Base-by-base conservation (phyloP, 1,140 invertebrate species). In the Cepaea nemoralis region DNA sequence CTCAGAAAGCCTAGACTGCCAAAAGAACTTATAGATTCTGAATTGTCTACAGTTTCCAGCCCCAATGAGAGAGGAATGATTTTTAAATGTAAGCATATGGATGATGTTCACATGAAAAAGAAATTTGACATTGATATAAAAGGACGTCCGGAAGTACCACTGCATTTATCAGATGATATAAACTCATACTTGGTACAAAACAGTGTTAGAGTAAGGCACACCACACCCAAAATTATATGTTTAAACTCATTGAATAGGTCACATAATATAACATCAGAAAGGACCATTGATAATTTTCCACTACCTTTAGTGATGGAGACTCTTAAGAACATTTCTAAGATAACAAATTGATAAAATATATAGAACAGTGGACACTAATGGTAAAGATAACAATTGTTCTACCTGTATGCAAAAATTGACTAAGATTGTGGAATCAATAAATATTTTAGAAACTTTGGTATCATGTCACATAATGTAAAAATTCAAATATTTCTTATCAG, bases 1-100 rank as follows among this genome's bases (percentile, higher is more conserved):
- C 59, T 87, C 2, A 74, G 85, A 37, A 85, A 86, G 69, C 85
- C 86, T 31, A 81, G 85, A 77, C 82, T 88, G 55, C 87, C 88
- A 5, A 73, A 83, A 35, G 88, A 89, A 27, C 84, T 87, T 0
- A 82, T 86, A 33, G 71, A 87, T 24, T 82, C 84, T 71, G 84
- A 77, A 8, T 48, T 89, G 19, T 79, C 84, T 2, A 78, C 82
- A 59, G 85, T 87, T 77, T 85, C 86, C 63, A 83, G 84, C 14
- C 14, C 50, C n/a, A 22, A 67, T 67, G 86, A 90, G 33, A 81
- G 89, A 39, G 89, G 89, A 22, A 83, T 91, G 45, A 42, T 90
- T 31, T 91, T 89, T 73, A 90, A 90, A 83, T 85, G 87, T 14
- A 85, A 86, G 74, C 87, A 90, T 77, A 90, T 91, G 19, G 66